These are phyloP conservation scores for Chaunax sp. DNA, from an alignment of 2,797 vertebrate genomes.

Conservation along the genomic window DNA sequence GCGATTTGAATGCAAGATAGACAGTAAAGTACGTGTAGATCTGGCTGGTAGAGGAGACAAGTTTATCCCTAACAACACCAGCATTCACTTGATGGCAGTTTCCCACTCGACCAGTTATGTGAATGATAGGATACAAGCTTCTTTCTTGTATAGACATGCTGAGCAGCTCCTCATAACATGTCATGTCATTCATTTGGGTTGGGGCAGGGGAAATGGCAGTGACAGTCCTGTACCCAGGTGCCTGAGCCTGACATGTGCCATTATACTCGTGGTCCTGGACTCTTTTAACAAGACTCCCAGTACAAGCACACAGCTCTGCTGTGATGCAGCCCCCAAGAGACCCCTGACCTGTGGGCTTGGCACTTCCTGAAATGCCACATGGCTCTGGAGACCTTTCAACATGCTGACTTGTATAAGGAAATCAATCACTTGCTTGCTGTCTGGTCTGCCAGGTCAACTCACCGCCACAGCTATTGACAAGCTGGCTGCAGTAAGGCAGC, in stretches of 20 bases:
- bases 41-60: constrained; percentile 12
- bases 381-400: constrained; percentile 64
- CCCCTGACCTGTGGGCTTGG: constrained; percentile 56
- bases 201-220: constrained; percentile 44
- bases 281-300: constrained; percentile 59
- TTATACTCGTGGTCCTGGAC: constrained; percentile 53
- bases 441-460: constrained; percentile 52
- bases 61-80: constrained; percentile 15
- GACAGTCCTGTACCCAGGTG: constrained; percentile 72
- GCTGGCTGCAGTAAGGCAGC: constrained; percentile 48
- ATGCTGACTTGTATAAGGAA: constrained; percentile 59
- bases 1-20: constrained; percentile 22
- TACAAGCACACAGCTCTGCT: constrained; percentile 17
- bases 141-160: constrained; percentile 47
- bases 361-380: constrained; percentile 65
- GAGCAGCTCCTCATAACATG: constrained; percentile 42
- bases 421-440: constrained; percentile 71
- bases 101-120: constrained; percentile 5
- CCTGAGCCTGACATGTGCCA: constrained; percentile 54
- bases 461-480: constrained; percentile 51
- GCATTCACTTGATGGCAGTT: constrained; percentile 21
- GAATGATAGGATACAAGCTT: constrained; percentile 55
- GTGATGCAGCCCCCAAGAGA: constrained; percentile 42
- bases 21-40: not conserved
- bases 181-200: constrained; percentile 54